Conservation (phyloP, 2,888 invertebrate genomes). For the Periphyllus acericola region DNA sequence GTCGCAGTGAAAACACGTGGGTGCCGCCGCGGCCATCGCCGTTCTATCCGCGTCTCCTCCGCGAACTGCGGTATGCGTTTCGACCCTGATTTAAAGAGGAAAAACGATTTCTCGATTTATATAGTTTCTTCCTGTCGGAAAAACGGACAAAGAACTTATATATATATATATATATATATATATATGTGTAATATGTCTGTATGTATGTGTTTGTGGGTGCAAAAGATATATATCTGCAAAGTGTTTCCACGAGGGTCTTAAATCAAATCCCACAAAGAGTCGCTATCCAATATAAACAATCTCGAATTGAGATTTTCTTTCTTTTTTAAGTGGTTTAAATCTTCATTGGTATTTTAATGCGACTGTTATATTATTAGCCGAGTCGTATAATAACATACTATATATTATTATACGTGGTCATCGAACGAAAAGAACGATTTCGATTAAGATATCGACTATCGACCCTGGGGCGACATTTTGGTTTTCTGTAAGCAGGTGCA, state of each 20-base stretch:
- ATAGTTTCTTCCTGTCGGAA: background rate
- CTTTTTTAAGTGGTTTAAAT: background rate
- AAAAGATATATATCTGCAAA: background rate
- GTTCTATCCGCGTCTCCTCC: background rate
- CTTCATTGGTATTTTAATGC: slow-evolving; percentile 29
- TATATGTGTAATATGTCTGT: too few relatives aligned
- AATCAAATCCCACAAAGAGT: slow-evolving; percentile 25
- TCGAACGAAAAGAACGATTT: background rate
- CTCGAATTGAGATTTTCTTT: background rate
- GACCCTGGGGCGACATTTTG: too few relatives aligned
- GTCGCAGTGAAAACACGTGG: background rate
- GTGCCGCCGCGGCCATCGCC: background rate
- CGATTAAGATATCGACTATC: too few relatives aligned
- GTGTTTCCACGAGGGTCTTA: slow-evolving; percentile 10
- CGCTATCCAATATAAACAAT: background rate
- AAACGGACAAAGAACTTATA: background rate
- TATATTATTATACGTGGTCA: background rate
- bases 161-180: too few relatives aligned
- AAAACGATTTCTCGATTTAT: slow-evolving; percentile 35
- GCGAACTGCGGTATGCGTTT: background rate
- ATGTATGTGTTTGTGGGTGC: background rate
- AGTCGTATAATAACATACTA: background rate
- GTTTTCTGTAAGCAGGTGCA: too few relatives aligned
- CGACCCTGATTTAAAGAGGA: background rate
- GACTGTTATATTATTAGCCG: background rate